These are phyloP conservation scores for Sorex araneus DNA, from an alignment of 2,113 vertebrate species.

Conservation along the genomic window DNA sequence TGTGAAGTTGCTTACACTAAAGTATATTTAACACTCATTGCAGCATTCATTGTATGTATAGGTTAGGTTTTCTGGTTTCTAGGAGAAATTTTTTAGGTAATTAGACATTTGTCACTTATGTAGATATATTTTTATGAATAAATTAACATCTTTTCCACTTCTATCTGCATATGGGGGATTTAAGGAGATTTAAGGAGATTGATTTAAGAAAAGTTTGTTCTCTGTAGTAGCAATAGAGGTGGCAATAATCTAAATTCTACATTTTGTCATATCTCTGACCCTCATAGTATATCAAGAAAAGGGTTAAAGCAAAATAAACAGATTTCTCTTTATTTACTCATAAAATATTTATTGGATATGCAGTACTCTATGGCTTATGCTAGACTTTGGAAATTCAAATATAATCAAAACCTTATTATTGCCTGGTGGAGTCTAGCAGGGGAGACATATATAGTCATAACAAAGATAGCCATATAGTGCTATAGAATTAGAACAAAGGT, in stretches of 20 bases:
- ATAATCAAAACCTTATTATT: not conserved
- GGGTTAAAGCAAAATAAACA: not conserved
- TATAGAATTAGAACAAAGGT: not conserved
- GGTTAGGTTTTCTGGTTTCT: not conserved
- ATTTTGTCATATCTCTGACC: not conserved
- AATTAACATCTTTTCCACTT: not conserved
- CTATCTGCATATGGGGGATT: slow-evolving; percentile 22
- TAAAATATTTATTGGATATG: not conserved
- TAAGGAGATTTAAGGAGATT: no score
- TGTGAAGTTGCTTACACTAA: not conserved
- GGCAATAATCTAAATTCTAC: not conserved
- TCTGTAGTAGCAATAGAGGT: slow-evolving; percentile 32
- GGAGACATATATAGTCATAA: not conserved
- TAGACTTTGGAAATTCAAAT: not conserved
- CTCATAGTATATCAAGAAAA: not conserved
- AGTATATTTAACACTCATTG: not conserved
- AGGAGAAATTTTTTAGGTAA: slow-evolving; percentile 23
- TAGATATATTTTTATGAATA: slow-evolving; percentile 17
- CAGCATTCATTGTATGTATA: not conserved
- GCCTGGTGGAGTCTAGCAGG: not conserved
- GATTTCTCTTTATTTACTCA: not conserved
- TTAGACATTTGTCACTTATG: slow-evolving; percentile 37
- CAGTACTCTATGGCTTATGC: not conserved
- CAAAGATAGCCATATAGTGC: rapidly evolving
- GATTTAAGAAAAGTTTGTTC: slow-evolving; percentile 14